Base-by-base conservation (phyloP, 2,797 vertebrate species). In the Protonibea diacanthus region DNA sequence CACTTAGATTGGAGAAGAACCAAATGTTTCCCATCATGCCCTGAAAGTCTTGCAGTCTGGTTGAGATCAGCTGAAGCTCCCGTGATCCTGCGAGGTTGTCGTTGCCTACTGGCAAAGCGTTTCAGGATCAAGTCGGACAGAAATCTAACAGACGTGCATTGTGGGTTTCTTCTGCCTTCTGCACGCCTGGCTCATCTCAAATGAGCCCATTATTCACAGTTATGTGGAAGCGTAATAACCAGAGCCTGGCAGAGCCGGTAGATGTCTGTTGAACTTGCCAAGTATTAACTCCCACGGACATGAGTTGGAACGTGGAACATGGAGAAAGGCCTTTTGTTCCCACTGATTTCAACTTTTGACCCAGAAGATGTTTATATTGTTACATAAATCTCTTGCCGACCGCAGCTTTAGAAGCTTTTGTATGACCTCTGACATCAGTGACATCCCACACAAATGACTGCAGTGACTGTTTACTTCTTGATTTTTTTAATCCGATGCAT, bases 401-500 rank as follows among this genome's bases (percentile, higher is more conserved):
- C 9, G 33, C 33, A 2, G 33, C 8, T 38, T 38, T 2, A 38
- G 33, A 38, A 38, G 33, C 33, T 9, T 38, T 38, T 38, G 33
- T 38, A 38, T 38, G 33, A 38, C 33, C 33, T 38, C 33, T 38
- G 33, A 9, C 33, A 38, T 38, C 33, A 38, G 33, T 38, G 33
- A 38, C 33, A 38, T 9, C 33, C 33, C 33, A 38, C 33, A 38
- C 33, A 38, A 38, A 38, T 44, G 11, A 25, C 25, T n/a, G 6
- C 5, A 1, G 13, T 40, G 51, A 38, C 23, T 63, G 4, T 42
- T 40, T 21, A 20, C 42, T 42, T 71, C 15, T 15, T 9, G 1
- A n/a, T 45, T 84, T 76, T 67, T 71, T 61, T 17, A 56, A 73
- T 83, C 49, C 59, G 20, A 53, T 15, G 49, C 8, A 44, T 33